phyloP scores from a whole-genome alignment of 2,113 vertebrate species.

The Odocoileus hemionus region DNA sequence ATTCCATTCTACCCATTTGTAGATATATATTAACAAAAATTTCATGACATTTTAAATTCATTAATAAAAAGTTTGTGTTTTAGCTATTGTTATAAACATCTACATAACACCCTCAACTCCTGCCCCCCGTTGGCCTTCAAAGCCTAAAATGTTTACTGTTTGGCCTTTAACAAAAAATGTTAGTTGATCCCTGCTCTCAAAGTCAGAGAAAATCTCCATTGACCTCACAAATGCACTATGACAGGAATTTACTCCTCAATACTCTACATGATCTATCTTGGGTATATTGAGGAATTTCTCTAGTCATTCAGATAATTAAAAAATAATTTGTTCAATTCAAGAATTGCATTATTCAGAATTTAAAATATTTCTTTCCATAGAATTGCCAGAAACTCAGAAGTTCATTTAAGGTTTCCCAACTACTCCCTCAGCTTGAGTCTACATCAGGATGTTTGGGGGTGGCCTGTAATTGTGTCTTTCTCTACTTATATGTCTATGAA shows the following conservation, averaged over 20 bases:
- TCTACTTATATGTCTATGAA: not conserved
- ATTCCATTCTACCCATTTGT: not conserved
- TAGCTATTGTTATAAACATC: not conserved
- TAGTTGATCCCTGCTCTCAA: not conserved
- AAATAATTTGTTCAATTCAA: not conserved
- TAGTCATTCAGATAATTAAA: not conserved
- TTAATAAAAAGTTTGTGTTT: not conserved
- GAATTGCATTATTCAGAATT: not conserved
- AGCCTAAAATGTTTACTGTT: not conserved
- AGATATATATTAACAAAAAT: not conserved
- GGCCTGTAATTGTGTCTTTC: not conserved
- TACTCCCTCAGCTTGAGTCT: not conserved
- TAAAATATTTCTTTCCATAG: not conserved
- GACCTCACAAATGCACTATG: not conserved
- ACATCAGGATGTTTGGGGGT: not conserved
- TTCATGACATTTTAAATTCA: not conserved
- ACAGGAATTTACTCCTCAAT: not conserved
- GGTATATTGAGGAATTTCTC: not conserved
- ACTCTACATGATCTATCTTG: not conserved
- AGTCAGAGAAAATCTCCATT: not conserved
- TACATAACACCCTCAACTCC: not conserved
- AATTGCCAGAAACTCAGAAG: not conserved
- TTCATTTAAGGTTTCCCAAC: not conserved
- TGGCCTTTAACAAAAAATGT: not conserved
- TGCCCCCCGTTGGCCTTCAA: not conserved